Evolutionary conservation across 2,797 vertebrate genomes (phyloP), one percentile per base, ranked within the genome.

Genomic region (Adelosebastes latens): DNA sequence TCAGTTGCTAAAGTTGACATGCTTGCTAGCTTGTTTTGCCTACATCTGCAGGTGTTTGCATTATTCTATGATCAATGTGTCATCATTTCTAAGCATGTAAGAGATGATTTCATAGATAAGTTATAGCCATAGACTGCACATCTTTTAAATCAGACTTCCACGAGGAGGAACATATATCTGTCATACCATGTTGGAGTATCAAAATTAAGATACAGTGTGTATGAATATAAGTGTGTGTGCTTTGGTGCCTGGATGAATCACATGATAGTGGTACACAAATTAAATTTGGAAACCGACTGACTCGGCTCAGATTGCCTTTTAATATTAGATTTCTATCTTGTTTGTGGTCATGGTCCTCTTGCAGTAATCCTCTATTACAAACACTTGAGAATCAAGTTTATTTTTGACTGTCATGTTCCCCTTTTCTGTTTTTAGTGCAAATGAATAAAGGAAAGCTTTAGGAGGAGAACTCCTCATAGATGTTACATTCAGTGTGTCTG

Each of bases 271-370:
- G 42, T 27, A 12, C 34, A 59, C 36, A 66, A 75, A 87, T 84
- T 64, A 32, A 75, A 80, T 77, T 58, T 85, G 80, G 39, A 88
- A 73, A 61, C 55, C 8, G 20, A 63, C n/a, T 32, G 31, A 72
- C 64, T 69, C 79, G 61, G 56, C 76, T 82, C 65, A 64, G 64
- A 76, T 61, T 79, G 27, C 49, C 22, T 56, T 73, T 52, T 52
- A 25, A 79, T 77, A 76, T 74, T 79, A 84, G 39, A 72, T 83
- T 80, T 83, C 70, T 64, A 20, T 62, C 62, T 65, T 61, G 65
- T 67, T 53, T 72, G 53, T 55, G 14, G 14, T 77, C 55, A 1
- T 64, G 29, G 36, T 59, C 36, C 18, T 75, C 31, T 58, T 62
- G n/a, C 32, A 71, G 22, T 63, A 32, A 70, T 62, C 13, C 18